A percentile compares a stretch with the other conserved stretches of the same genome.
phyloP scores from a whole-genome alignment of 1,140 invertebrate genomes.

The Brachionus asplanchnoidis region DNA sequence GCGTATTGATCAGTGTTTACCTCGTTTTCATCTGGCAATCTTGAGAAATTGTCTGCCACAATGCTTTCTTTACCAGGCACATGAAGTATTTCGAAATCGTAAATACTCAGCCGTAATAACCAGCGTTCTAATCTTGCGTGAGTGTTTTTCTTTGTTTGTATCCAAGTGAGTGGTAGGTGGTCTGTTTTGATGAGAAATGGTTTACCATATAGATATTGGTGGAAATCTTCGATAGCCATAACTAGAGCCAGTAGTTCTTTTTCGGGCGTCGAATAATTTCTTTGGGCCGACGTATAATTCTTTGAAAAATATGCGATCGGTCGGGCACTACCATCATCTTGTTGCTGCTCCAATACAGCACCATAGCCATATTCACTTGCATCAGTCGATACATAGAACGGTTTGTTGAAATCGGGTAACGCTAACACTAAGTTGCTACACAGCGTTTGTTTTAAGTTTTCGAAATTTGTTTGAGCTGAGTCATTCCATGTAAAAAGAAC shows the following conservation, averaged over 20 bases:
- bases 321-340: background rate
- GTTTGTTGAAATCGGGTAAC: slow-evolving; percentile 48
- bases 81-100: background rate
- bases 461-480: background rate
- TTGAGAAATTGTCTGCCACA: slow-evolving; percentile 44
- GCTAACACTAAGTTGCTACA: background rate
- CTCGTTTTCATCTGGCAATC: background rate
- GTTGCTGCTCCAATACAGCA: slow-evolving; percentile 52
- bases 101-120: background rate
- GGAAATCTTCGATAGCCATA: slow-evolving; percentile 54
- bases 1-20: slow-evolving; percentile 19
- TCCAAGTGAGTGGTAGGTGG: slow-evolving; percentile 56
- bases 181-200: slow-evolving; percentile 58
- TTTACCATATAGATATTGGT: slow-evolving; percentile 55
- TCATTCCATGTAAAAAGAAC: background rate
- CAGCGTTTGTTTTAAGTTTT: background rate
- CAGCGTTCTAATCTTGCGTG: background rate
- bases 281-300: background rate
- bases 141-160: slow-evolving; percentile 47
- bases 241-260: slow-evolving; percentile 53
- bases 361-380: slow-evolving; percentile 54
- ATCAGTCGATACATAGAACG: slow-evolving; percentile 56
- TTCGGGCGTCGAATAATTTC: slow-evolving; percentile 50
- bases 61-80: background rate
- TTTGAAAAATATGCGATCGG: slow-evolving; percentile 8